Evolutionary conservation across 1,140 invertebrate species (phyloP), one percentile per base, ranked within the genome.

Genomic region (Dinoponera quadriceps): DNA sequence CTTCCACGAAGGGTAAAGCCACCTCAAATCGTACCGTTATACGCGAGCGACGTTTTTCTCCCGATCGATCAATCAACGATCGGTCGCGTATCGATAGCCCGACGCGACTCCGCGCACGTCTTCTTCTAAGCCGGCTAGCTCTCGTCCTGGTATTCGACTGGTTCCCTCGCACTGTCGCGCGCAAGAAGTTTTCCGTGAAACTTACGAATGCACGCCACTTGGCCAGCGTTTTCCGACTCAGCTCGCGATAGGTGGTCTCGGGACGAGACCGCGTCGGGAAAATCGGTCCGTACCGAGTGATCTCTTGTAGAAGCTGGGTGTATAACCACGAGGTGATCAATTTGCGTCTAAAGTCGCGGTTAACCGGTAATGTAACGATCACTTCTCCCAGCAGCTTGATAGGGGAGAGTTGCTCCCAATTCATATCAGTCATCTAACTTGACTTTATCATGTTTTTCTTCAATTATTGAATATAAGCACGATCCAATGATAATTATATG

Each of bases 1-100:
- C 91, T 93, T 93, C 92, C 93, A 93, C 92, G 87, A 92, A 93
- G 92, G 93, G 92, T 91, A 93, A 93, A 89, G 80, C 84, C 69
- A 72, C 77, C 85, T 92, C 83, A 93, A 93, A 92, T 92, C 92
- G 90, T 93, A 93, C 93, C 92, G 93, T 94, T 94, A 93, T 82
- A 83, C 85, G 87, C 68, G 83, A 89, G 74, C 60, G 48, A 87
- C 88, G 82, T 94, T 93, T 93, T 94, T 93, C 89, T 88, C 65
- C 63, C 83, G 85, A 90, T 86, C 90, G 80, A 89, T 88, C 84
- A 74, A 83, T 85, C 87, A 55, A 33, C 49, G 55, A 57, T 65
- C 78, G 44, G 20, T 14, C 69, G 62, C 69, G 65, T 22, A 59
- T 57, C 68, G 78, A 82, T 55, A 57, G 29, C 13, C 38, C 18